Evolutionary conservation across 2,888 invertebrate species (phyloP), one percentile per base, ranked within the genome.

Genomic region (Machimus rusticus): DNA sequence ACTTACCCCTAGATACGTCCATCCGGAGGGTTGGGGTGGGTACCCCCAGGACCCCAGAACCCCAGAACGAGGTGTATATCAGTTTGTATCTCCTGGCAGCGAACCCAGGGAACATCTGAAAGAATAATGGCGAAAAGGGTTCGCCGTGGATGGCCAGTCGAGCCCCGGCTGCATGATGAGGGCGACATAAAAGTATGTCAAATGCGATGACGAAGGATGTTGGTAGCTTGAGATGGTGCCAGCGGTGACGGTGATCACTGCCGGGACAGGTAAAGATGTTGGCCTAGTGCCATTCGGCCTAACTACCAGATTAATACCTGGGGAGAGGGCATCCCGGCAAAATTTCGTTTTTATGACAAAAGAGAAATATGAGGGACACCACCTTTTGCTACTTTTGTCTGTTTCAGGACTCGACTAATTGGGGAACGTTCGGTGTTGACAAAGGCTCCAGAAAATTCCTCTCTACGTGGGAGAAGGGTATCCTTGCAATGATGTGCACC

Each of bases 101-200:
- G 66, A 23, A 34, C 23, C 74, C 74, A 85, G 74, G 23, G 74
- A 86, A 77, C 57, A 86, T 76, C 76, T 55, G 23, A 74, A 86
- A 86, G 77, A 86, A 86, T 86, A 86, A 77, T 77, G 51, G 34
- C 31, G 55, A 77, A 86, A 85, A 77, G 86, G 86, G 85, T 85
- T 76, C 34, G 37, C 37, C 31, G 34, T 76, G n/a, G 76, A 19
- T 37, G 34, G 76, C 34, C 34, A 46, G 14, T 16, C 43, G 28
- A 31, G 74, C 16, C 19, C 66, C 23, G 12, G 66, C 39, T 86
- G 77, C 76, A 86, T 77, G 76, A 77, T 77, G 86, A 86, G 86
- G 86, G 86, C 86, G 77, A 77, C 86, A 77, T 86, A 86, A 86
- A 86, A 86, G 86, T 86, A 86, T 86, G 86, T 86, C 86, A 86